Percentiles rank a stretch among this genome's conserved stretches.
These are phyloP conservation scores for Agrilus mali DNA, from an alignment of 2,888 invertebrate species.

Conservation along the genomic window DNA sequence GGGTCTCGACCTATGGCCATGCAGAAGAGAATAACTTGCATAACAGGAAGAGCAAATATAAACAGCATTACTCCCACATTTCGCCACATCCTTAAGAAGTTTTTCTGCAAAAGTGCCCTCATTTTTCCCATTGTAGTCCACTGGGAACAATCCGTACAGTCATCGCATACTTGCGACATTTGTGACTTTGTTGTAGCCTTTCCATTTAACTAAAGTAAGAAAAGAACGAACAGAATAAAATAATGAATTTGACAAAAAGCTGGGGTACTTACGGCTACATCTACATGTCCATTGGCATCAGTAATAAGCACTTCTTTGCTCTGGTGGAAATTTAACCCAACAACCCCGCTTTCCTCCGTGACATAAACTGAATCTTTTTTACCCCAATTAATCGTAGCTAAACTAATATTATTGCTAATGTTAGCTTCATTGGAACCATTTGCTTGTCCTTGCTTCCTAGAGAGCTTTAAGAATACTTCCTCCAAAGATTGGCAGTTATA, in stretches of 20 bases:
- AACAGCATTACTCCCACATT: conserved; percentile 73
- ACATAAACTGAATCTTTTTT: conserved; percentile 73
- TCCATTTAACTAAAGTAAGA: conserved; percentile 11
- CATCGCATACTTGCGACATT: conserved; percentile 43
- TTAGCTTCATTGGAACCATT: conserved; percentile 34
- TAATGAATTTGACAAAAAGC: background rate
- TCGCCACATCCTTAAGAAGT: conserved; percentile 73
- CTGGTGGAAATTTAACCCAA: conserved; percentile 81
- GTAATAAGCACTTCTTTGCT: conserved; percentile 78
- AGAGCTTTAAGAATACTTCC: conserved; percentile 85
- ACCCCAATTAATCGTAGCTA: conserved; percentile 71
- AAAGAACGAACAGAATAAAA: background rate
- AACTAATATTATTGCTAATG: conserved; percentile 63
- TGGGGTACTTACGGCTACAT: conserved; percentile 33
- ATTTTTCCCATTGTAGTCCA: conserved; percentile 76
- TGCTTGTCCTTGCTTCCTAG: conserved; percentile 63
- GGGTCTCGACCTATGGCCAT: conserved; percentile 78
- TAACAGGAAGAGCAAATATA: conserved; percentile 70
- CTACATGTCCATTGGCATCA: conserved; percentile 57
- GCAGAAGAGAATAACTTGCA: conserved; percentile 79
- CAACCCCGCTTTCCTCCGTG: conserved; percentile 75
- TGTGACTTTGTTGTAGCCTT: conserved; percentile 28
- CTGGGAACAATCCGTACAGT: conserved; percentile 39
- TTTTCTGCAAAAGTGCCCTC: conserved; percentile 77
- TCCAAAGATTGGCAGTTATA: conserved; percentile 77